Percentiles rank a stretch among this genome's conserved stretches.
Evolutionary conservation across 2,888 invertebrate species (phyloP).

Genomic region (Gibbula magus): DNA sequence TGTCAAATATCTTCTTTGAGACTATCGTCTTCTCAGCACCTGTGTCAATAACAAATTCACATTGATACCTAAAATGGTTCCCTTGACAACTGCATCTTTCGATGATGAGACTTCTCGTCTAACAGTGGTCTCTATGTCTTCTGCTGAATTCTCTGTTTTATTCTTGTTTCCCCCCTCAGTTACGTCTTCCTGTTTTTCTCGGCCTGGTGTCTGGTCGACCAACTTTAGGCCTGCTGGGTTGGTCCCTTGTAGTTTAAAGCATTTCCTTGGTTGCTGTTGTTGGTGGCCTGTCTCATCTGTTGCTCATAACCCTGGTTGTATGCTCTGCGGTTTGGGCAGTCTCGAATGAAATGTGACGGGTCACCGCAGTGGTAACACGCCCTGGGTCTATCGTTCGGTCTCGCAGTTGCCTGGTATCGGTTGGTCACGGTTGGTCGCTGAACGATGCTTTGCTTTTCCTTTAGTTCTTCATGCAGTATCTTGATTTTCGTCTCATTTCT

Average conservation of each 20-base stretch:
- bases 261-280: background rate
- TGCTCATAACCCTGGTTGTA: background rate
- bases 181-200: background rate
- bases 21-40: background rate
- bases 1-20: constrained; percentile 23
- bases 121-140: too few relatives aligned
- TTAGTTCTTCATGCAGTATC: background rate
- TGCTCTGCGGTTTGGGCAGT: constrained; percentile 12
- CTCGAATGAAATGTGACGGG: constrained; percentile 17
- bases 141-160: background rate
- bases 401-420: too few relatives aligned
- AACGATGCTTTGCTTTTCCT: background rate
- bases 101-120: background rate
- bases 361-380: constrained; percentile 31
- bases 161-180: background rate
- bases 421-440: background rate
- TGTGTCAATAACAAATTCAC: constrained; percentile 27
- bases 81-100: constrained; percentile 7
- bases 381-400: background rate
- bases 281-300: background rate
- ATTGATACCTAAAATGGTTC: constrained; percentile 16
- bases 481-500: background rate
- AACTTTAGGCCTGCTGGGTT: too few relatives aligned
- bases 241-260: too few relatives aligned
- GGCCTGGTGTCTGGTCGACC: too few relatives aligned